A percentile compares a stretch with the other conserved stretches of the same genome.
Conservation (phyloP, 2,113 vertebrate species). For the Rhadina sibilatrix region DNA sequence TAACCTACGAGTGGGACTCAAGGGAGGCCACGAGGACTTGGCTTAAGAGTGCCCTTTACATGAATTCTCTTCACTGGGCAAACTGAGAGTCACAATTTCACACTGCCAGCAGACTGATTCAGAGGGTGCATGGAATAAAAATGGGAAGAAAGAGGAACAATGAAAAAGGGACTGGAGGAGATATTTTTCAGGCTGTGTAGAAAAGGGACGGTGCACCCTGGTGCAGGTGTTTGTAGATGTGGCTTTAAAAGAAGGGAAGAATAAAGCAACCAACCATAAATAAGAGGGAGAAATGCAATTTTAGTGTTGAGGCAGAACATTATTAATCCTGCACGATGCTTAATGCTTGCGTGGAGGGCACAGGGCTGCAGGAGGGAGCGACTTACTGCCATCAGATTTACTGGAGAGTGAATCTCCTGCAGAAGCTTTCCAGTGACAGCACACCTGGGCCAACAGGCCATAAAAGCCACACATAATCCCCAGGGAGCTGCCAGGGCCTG, state of each 20-base stretch:
- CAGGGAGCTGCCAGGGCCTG: neutral
- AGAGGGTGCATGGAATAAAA: accelerated
- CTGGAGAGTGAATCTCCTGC: neutral
- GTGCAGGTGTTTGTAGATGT: accelerated
- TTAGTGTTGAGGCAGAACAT: neutral
- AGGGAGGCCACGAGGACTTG: neutral
- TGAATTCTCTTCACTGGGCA: neutral
- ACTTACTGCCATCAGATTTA: neutral
- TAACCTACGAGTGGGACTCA: neutral
- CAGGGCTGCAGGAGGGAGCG: neutral
- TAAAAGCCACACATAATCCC: neutral
- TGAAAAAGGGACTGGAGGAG: too few relatives aligned
- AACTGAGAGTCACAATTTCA: neutral
- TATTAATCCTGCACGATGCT: neutral
- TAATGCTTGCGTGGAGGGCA: neutral
- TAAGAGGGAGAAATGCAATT: neutral
- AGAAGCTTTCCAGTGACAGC: neutral
- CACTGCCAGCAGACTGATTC: neutral
- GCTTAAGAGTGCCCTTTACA: neutral
- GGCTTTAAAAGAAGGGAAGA: neutral
- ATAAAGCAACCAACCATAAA: neutral
- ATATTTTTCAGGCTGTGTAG: neutral
- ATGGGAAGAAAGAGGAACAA: neutral
- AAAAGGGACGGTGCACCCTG: neutral
- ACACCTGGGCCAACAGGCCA: neutral